Percentiles rank a stretch among this genome's conserved stretches.
Evolutionary conservation across 1,140 invertebrate species (phyloP).

Genomic region (Brachionus koreanus): DNA sequence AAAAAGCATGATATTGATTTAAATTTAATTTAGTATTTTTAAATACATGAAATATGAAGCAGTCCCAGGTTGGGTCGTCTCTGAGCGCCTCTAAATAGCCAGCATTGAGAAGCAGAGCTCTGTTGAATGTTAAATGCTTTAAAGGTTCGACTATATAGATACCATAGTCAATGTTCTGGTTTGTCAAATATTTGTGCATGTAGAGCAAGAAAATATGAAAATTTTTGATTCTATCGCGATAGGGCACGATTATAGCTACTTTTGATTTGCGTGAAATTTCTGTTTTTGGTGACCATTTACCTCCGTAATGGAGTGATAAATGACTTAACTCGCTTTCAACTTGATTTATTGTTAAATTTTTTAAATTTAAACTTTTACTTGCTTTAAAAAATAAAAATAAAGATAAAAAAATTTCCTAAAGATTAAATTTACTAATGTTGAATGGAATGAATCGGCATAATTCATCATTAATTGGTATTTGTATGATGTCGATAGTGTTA

Average conservation of each 20-base stretch:
- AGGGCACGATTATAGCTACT: slow-evolving; percentile 81
- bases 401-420: neutral
- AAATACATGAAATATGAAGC: slow-evolving; percentile 82
- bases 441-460: slow-evolving; percentile 23
- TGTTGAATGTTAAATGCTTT: slow-evolving; percentile 67
- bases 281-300: slow-evolving; percentile 63
- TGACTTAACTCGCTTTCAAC: slow-evolving; percentile 64
- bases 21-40: neutral
- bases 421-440: neutral
- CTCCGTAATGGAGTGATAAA: slow-evolving; percentile 71
- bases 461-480: neutral
- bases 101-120: slow-evolving; percentile 90
- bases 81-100: slow-evolving; percentile 78
- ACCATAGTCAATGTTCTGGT: slow-evolving; percentile 77
- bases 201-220: slow-evolving; percentile 74
- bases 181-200: slow-evolving; percentile 80
- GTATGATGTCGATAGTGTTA: neutral
- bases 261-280: neutral
- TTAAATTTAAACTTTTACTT: slow-evolving; percentile 16
- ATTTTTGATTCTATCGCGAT: slow-evolving; percentile 74
- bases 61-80: slow-evolving; percentile 63
- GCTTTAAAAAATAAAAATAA: neutral
- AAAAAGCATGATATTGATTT: neutral
- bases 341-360: neutral
- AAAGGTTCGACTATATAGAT: slow-evolving; percentile 27